A percentile compares a stretch with the other conserved stretches of the same genome.
Evolutionary conservation across 2,797 vertebrate genomes (phyloP).

Genomic region (Acomys russatus): DNA sequence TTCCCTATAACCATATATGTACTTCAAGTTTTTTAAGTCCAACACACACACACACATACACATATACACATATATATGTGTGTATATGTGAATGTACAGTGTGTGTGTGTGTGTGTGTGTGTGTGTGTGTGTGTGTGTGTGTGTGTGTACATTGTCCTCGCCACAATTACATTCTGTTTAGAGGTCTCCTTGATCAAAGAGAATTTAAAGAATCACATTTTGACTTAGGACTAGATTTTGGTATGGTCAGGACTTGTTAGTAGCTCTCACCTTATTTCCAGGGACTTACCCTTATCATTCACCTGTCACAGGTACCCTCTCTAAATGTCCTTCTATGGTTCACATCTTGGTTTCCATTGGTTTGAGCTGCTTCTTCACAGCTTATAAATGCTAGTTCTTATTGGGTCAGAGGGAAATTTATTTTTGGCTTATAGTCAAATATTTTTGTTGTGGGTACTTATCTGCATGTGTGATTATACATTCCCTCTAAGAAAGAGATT

Average conservation of each 20-base stretch:
- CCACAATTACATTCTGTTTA: slow-evolving; percentile 10
- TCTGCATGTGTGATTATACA: not conserved
- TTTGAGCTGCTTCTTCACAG: not conserved
- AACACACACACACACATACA: not conserved
- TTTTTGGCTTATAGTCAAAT: not conserved
- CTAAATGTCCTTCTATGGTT: not conserved
- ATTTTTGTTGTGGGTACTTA: not conserved
- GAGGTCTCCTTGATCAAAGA: not conserved
- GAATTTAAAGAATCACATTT: not conserved
- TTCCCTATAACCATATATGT: not conserved
- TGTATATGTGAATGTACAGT: too few relatives aligned
- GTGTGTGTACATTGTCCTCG: not conserved
- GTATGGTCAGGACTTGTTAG: not conserved
- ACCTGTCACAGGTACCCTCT: not conserved
- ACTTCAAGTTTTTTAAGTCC: not conserved
- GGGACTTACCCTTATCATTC: not conserved
- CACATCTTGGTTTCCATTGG: not conserved
- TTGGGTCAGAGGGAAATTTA: not conserved
- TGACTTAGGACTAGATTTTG: not conserved
- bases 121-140: too few relatives aligned
- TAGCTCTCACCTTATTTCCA: not conserved
- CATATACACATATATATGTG: not conserved
- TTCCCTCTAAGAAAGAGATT: not conserved
- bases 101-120: not conserved
- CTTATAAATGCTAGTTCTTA: not conserved